Conservation (phyloP, 2,113 vertebrate genomes). For the Crotalus helleri region DNA sequence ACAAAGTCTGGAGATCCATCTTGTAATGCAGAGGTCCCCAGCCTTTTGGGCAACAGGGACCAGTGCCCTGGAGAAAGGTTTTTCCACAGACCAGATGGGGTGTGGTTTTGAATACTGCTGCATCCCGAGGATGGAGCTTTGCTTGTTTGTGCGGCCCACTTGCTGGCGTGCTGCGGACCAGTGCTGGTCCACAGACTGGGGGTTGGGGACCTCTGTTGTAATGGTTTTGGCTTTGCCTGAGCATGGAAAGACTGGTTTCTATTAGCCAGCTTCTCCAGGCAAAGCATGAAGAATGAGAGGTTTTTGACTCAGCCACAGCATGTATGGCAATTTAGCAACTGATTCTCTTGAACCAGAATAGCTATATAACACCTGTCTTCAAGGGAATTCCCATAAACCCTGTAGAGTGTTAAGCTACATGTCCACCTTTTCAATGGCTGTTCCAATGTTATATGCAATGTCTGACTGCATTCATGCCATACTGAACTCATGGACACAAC, state of each 20-base stretch:
- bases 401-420: background rate
- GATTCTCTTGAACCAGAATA: background rate
- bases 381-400: background rate
- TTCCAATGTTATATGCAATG: background rate
- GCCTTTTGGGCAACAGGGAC: too few relatives aligned
- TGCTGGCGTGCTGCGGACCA: too few relatives aligned
- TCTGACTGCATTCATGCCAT: background rate
- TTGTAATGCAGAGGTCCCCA: background rate
- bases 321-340: background rate
- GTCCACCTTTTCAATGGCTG: background rate
- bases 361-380: background rate
- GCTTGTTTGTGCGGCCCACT: too few relatives aligned
- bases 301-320: background rate
- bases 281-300: background rate
- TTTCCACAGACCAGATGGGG: too few relatives aligned
- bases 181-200: too few relatives aligned
- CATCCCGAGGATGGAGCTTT: too few relatives aligned
- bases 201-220: too few relatives aligned
- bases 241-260: background rate
- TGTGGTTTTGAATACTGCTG: too few relatives aligned
- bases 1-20: background rate
- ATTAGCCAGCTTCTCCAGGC: background rate
- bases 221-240: background rate
- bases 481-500: background rate
- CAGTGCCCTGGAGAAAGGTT: too few relatives aligned